phyloP scores from a whole-genome alignment of 2,797 vertebrate species.

The Dallia pectoralis region DNA sequence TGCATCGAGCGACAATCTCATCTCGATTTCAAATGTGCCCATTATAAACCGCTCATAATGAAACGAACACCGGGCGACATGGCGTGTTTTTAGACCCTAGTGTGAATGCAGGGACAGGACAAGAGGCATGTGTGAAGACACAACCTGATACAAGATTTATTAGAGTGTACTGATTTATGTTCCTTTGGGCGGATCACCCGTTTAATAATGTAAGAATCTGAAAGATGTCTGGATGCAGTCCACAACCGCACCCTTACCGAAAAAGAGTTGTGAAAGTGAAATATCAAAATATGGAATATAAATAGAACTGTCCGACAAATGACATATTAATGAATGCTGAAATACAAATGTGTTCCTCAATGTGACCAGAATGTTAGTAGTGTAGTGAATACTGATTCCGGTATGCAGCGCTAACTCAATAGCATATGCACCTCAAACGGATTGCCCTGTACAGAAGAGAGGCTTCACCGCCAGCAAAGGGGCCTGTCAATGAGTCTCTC shows the following conservation, averaged over 20 bases:
- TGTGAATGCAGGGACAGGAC: too few species aligned
- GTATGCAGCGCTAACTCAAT: conserved; percentile 25
- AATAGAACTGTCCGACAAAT: conserved; percentile 9
- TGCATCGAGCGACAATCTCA: too few species aligned
- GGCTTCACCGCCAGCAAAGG: neutral
- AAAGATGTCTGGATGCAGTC: conserved; percentile 10
- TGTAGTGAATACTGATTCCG: conserved; percentile 38
- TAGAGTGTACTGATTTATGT: too few species aligned
- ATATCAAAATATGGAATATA: neutral
- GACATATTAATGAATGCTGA: conserved; percentile 39
- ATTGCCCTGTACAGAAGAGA: neutral
- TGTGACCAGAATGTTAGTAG: conserved; percentile 3
- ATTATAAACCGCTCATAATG: too few species aligned
- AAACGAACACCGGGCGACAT: too few species aligned
- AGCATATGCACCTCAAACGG: neutral
- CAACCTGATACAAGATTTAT: too few species aligned
- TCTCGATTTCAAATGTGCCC: too few species aligned
- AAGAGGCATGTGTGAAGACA: too few species aligned
- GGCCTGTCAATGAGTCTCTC: neutral
- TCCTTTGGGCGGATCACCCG: too few species aligned
- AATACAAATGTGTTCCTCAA: conserved; percentile 45
- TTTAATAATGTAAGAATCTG: too few species aligned
- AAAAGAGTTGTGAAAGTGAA: conserved; percentile 31
- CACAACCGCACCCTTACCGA: conserved; percentile 9
- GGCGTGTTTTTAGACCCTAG: too few species aligned